These are phyloP conservation scores for Valencia hispanica DNA, from an alignment of 2,797 vertebrate species.

Conservation along the genomic window DNA sequence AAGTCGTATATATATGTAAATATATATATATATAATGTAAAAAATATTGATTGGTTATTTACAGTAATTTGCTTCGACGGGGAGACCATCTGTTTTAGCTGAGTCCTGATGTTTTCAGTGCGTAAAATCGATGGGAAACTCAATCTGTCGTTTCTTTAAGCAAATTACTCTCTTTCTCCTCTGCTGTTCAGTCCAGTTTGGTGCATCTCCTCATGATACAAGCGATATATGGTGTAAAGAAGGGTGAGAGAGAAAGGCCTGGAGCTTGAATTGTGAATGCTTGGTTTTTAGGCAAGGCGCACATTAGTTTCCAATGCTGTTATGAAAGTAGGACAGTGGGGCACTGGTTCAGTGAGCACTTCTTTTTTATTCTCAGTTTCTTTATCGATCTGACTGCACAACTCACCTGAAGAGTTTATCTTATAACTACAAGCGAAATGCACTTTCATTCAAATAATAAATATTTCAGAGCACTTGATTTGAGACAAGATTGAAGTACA, in stretches of 20 bases:
- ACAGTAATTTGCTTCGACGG: conserved; percentile 10
- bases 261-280: conserved; percentile 40
- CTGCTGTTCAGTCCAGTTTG: background rate
- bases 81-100: conserved; percentile 40
- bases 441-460: background rate
- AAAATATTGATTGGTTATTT: background rate
- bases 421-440: background rate
- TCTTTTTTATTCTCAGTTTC: conserved; percentile 15
- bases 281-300: conserved; percentile 44
- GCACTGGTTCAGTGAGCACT: conserved; percentile 53
- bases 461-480: background rate
- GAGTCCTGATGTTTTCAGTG: conserved; percentile 45
- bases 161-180: background rate
- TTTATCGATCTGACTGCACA: conserved; percentile 15
- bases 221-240: conserved; percentile 19
- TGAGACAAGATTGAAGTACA: background rate
- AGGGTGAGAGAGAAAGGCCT: conserved; percentile 41
- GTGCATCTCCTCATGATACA: conserved; percentile 2
- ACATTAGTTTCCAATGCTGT: conserved; percentile 57
- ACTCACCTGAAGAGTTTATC: background rate
- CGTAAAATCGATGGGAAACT: conserved; percentile 53
- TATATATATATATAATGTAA: background rate
- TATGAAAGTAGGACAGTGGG: conserved; percentile 74
- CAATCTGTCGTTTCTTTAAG: background rate
- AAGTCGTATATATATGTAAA: no score